A percentile compares a stretch with the other conserved stretches of the same genome.
Evolutionary conservation across 2,113 vertebrate species (phyloP).

Genomic region (Lophochroa leadbeateri): DNA sequence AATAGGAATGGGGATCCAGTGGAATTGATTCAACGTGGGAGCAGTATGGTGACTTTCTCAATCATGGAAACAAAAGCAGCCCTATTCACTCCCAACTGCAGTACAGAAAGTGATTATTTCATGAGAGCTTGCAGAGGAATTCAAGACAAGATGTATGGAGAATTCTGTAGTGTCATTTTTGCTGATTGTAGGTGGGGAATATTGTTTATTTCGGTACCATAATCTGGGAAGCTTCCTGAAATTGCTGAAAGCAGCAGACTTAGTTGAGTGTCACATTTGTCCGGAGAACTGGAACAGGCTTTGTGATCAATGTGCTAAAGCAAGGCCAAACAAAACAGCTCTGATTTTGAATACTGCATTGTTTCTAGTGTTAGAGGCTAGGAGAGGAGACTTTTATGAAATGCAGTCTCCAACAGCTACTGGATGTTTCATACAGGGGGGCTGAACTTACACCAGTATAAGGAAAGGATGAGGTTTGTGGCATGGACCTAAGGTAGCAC

Average conservation of each 20-base stretch:
- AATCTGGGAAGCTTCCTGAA: not conserved
- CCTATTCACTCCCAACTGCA: not conserved
- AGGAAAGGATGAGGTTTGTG: not conserved
- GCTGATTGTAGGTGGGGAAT: not conserved
- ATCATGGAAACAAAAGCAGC: not conserved
- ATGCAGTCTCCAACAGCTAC: not conserved
- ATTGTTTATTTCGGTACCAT: not conserved
- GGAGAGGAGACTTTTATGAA: not conserved
- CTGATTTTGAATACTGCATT: not conserved
- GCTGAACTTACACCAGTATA: not conserved
- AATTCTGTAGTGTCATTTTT: not conserved
- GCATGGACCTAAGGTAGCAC: not conserved
- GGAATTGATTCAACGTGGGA: not conserved
- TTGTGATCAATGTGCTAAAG: not conserved
- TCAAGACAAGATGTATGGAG: not conserved
- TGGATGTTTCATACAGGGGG: not conserved
- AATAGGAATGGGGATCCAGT: not conserved
- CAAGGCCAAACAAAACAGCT: not conserved
- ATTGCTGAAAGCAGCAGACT: not conserved
- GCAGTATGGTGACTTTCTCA: not conserved
- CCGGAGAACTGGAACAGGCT: not conserved
- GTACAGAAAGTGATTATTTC: not conserved
- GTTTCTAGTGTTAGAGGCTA: not conserved
- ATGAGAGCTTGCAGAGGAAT: not conserved
- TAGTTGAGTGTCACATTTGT: not conserved